Evolutionary conservation across 2,113 vertebrate genomes (phyloP).

Genomic region (Phyllopteryx taeniolatus): DNA sequence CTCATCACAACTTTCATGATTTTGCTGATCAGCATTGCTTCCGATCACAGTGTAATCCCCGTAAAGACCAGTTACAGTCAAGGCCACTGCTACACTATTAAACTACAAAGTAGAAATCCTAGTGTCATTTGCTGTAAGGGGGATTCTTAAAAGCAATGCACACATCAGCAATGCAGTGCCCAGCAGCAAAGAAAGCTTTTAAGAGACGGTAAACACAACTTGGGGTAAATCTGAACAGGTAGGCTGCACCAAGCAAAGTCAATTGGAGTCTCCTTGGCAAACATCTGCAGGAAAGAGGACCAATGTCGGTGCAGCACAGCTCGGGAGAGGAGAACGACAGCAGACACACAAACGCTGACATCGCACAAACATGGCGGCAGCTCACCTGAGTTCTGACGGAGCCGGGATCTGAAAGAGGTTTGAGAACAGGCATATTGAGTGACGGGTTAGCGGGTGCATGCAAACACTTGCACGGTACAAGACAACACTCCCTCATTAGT

Average conservation of each 20-base stretch:
- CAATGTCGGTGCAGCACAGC: slow-evolving; percentile 53
- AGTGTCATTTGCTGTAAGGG: slow-evolving; percentile 16
- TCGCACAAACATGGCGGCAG: slow-evolving; percentile 19
- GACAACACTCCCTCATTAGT: slow-evolving; percentile 69
- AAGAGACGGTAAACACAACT: slow-evolving; percentile 18
- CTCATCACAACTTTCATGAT: not conserved
- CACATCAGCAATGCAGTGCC: not conserved
- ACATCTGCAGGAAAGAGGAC: slow-evolving; percentile 53
- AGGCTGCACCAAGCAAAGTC: slow-evolving; percentile 43
- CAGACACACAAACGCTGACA: slow-evolving; percentile 27
- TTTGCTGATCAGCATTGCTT: not conserved
- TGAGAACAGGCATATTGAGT: slow-evolving; percentile 68
- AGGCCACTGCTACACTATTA: not conserved
- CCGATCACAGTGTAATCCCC: not conserved
- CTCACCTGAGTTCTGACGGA: slow-evolving; percentile 88
- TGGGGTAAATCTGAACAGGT: slow-evolving; percentile 31
- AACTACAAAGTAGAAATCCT: slow-evolving; percentile 2
- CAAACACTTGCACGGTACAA: slow-evolving; percentile 61
- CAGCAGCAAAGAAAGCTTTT: slow-evolving; percentile 3
- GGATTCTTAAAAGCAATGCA: slow-evolving; percentile 16
- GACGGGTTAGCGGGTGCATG: slow-evolving; percentile 57
- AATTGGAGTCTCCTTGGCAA: slow-evolving; percentile 56
- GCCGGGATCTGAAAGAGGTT: slow-evolving; percentile 86
- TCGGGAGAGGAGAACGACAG: slow-evolving; percentile 34
- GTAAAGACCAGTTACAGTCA: not conserved